These are phyloP conservation scores for Bellardia pandia DNA, from an alignment of 2,888 invertebrate species.

Conservation along the genomic window DNA sequence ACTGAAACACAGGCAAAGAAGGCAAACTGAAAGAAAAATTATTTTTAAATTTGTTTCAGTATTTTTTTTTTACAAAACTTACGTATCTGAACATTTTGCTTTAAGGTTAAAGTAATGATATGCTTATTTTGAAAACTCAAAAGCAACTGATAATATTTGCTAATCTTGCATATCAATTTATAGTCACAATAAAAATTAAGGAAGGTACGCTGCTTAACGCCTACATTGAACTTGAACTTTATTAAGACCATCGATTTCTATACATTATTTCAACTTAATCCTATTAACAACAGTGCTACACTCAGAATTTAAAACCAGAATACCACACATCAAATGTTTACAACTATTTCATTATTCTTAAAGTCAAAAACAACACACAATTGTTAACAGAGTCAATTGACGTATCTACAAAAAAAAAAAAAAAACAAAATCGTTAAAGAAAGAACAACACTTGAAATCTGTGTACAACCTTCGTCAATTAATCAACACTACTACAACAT, in stretches of 20 bases:
- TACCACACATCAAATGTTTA: conserved; percentile 17
- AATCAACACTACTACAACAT: conserved; percentile 33
- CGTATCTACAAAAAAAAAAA: background rate
- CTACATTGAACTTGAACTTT: conserved; percentile 80
- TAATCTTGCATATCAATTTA: conserved; percentile 42
- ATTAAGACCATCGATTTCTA: conserved; percentile 15
- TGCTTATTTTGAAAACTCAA: conserved; percentile 37
- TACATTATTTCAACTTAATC: conserved; percentile 46
- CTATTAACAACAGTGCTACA: conserved; percentile 37
- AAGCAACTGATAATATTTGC: conserved; percentile 57
- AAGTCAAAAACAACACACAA: background rate
- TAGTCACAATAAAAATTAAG: background rate
- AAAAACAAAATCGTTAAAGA: background rate
- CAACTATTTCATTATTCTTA: conserved; percentile 1
- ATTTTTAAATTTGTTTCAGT: background rate
- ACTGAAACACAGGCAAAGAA: conserved; percentile 81
- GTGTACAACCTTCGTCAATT: conserved; percentile 53
- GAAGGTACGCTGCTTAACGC: conserved; percentile 29
- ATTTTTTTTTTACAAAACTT: conserved; percentile 73
- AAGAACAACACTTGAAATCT: conserved; percentile 41
- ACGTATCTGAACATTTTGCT: conserved; percentile 83
- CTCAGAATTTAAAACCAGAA: conserved; percentile 43
- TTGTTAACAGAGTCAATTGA: background rate
- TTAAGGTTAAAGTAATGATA: background rate
- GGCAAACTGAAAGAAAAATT: conserved; percentile 71